These are phyloP conservation scores for Steatornis caripensis DNA, from an alignment of 2,113 vertebrate species.

Conservation along the genomic window DNA sequence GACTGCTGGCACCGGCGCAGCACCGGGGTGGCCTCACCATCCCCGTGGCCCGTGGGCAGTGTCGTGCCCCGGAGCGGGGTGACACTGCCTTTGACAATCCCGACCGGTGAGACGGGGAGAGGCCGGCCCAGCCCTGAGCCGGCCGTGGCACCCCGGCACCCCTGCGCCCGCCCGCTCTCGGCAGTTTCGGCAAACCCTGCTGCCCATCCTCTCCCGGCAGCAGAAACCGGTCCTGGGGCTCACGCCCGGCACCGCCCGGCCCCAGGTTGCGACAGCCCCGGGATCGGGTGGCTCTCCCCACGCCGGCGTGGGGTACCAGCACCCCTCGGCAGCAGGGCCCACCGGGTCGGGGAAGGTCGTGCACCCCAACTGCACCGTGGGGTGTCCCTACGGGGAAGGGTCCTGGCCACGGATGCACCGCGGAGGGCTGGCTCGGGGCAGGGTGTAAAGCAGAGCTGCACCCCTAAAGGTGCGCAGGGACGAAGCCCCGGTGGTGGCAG, in stretches of 20 bases:
- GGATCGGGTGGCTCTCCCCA: neutral
- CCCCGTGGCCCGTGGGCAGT: neutral
- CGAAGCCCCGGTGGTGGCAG: fast-evolving
- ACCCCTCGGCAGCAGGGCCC: too few relatives aligned
- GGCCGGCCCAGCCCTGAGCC: neutral
- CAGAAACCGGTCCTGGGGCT: neutral
- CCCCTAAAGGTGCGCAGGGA: fast-evolving
- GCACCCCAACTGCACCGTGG: fast-evolving
- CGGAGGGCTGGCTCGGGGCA: neutral
- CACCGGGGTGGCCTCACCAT: fast-evolving
- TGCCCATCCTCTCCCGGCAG: neutral
- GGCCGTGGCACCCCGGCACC: neutral
- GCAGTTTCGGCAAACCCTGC: constrained; percentile 4
- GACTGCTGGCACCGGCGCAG: fast-evolving
- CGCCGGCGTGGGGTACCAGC: fast-evolving
- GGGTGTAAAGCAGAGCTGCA: neutral
- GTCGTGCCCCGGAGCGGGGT: neutral
- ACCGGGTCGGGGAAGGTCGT: fast-evolving
- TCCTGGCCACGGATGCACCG: fast-evolving
- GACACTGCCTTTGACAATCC: neutral
- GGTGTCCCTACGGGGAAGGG: neutral
- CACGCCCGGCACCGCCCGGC: neutral
- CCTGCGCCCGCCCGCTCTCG: neutral
- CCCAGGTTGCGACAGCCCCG: neutral
- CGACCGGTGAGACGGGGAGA: neutral